Percentiles rank a stretch among this genome's conserved stretches.
Evolutionary conservation across 2,888 invertebrate genomes (phyloP).

Genomic region (Dendrolimus houi): DNA sequence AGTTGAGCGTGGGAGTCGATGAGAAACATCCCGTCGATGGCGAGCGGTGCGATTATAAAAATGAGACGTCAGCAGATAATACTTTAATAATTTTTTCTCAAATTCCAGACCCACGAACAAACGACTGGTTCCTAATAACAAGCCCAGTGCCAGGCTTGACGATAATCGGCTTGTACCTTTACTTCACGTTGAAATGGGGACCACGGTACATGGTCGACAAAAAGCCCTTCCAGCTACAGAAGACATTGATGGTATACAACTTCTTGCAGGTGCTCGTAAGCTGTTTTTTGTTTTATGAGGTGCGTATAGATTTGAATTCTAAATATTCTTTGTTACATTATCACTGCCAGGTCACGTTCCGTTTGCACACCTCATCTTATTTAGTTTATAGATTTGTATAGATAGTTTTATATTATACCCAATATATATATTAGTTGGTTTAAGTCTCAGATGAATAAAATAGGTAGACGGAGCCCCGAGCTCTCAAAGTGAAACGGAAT

Average conservation of each 20-base stretch:
- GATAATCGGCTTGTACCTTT: slow-evolving; percentile 81
- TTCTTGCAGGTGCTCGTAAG: slow-evolving; percentile 91
- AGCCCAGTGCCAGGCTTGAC: slow-evolving; percentile 82
- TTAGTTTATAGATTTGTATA: too few relatives aligned
- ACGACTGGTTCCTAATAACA: slow-evolving; percentile 84
- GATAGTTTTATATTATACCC: too few relatives aligned
- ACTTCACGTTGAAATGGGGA: slow-evolving; percentile 86
- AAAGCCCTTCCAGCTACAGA: slow-evolving; percentile 88
- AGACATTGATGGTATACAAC: slow-evolving; percentile 89
- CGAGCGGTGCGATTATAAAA: too few relatives aligned
- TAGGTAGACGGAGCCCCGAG: too few relatives aligned
- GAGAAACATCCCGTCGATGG: too few relatives aligned
- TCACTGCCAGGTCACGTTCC: neutral
- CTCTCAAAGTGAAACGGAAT: too few relatives aligned
- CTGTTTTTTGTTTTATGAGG: slow-evolving; percentile 87
- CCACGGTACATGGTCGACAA: slow-evolving; percentile 92
- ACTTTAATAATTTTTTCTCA: neutral
- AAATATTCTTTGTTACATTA: neutral
- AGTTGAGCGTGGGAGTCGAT: too few relatives aligned
- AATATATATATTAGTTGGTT: too few relatives aligned
- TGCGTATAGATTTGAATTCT: slow-evolving; percentile 26
- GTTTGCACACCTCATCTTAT: too few relatives aligned
- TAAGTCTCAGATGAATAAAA: too few relatives aligned
- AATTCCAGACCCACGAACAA: slow-evolving; percentile 80
- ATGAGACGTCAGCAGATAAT: too few relatives aligned